These are phyloP conservation scores for Pheosia gnoma DNA, from an alignment of 2,888 invertebrate genomes.

Conservation along the genomic window DNA sequence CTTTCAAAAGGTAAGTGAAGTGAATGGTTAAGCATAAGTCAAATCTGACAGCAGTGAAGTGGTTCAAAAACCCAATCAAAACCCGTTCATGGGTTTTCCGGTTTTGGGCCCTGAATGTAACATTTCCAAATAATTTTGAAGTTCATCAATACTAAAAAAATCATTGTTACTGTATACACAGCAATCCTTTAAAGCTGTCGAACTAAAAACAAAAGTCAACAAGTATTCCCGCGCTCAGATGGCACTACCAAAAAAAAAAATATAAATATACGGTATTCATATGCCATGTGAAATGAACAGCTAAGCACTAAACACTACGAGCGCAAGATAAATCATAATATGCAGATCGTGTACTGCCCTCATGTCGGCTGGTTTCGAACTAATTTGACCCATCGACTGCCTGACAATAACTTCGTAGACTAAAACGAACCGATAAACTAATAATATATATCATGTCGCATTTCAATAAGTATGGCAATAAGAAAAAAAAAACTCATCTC, in stretches of 20 bases:
- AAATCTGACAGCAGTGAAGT: too few species aligned
- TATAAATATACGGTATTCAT: background rate
- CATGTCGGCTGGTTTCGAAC: background rate
- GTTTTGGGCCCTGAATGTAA: too few species aligned
- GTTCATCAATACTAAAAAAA: too few species aligned
- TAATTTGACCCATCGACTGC: background rate
- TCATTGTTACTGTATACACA: too few species aligned
- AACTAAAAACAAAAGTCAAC: too few species aligned
- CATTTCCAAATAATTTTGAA: too few species aligned
- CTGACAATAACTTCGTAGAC: conserved; percentile 12
- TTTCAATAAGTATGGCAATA: background rate
- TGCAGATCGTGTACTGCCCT: conserved; percentile 39
- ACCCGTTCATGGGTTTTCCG: too few species aligned
- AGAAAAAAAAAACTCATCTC: conserved; percentile 9
- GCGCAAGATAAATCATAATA: conserved; percentile 26
- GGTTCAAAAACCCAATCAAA: too few species aligned
- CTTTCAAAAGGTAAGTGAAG: too few species aligned
- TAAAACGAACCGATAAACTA: conserved; percentile 12
- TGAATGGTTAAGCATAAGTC: too few species aligned
- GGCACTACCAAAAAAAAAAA: background rate
- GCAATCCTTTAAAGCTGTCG: too few species aligned
- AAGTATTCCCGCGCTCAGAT: too few species aligned
- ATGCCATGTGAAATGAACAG: background rate
- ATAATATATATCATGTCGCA: background rate
- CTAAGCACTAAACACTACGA: conserved; percentile 16